These are phyloP conservation scores for Ornithoptera priamus DNA, from an alignment of 2,888 invertebrate species.

Conservation along the genomic window DNA sequence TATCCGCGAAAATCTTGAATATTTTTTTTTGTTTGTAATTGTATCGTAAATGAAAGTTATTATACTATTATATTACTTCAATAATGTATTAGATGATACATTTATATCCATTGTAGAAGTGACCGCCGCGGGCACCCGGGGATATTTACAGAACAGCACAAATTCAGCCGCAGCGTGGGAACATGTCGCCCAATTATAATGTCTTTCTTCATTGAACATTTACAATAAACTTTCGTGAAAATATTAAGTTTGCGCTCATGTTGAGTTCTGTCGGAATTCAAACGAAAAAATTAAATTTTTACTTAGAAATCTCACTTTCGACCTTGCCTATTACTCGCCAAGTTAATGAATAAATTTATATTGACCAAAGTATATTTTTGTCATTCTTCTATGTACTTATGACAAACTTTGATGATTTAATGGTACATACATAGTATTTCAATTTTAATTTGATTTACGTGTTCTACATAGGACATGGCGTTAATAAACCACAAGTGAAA, in stretches of 20 bases:
- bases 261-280: slow-evolving; percentile 17
- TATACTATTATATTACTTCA: not conserved
- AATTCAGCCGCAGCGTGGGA: slow-evolving; percentile 18
- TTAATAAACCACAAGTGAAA: too few relatives aligned
- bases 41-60: not conserved
- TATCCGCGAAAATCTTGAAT: not conserved
- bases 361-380: not conserved
- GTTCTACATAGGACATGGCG: not conserved
- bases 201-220: slow-evolving; percentile 9
- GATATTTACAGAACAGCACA: slow-evolving; percentile 11
- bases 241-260: slow-evolving; percentile 8
- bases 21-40: not conserved
- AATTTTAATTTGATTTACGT: not conserved
- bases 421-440: not conserved
- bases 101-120: not conserved
- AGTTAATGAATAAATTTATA: not conserved
- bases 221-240: slow-evolving; percentile 26
- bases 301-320: slow-evolving; percentile 2
- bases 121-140: not conserved
- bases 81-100: not conserved
- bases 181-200: slow-evolving; percentile 17
- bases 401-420: not conserved
- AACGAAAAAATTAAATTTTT: slow-evolving; percentile 5
- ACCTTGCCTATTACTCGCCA: not conserved
- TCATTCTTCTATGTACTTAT: not conserved